These are phyloP conservation scores for Eurosta solidaginis DNA, from an alignment of 1,140 invertebrate species.

Conservation along the genomic window DNA sequence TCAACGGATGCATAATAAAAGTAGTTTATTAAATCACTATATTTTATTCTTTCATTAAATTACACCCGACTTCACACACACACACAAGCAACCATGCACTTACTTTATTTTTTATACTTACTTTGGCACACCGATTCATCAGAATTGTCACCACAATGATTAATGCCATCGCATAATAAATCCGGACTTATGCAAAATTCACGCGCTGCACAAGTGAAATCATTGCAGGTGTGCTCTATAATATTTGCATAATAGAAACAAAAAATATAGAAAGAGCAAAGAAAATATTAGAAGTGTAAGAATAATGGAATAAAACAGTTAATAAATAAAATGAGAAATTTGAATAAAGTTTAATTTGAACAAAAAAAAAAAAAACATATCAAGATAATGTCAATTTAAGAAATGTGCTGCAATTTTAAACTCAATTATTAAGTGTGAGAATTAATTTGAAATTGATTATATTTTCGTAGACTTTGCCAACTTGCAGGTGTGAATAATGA, in stretches of 20 bases:
- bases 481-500: background rate
- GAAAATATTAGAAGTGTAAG: no score
- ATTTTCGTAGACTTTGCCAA: background rate
- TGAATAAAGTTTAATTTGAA: background rate
- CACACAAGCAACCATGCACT: no score
- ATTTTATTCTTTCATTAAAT: no score
- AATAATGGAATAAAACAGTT: background rate
- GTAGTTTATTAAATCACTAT: no score
- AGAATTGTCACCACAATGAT: slow-evolving; percentile 90
- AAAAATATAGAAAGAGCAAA: background rate
- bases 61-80: background rate
- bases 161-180: slow-evolving; percentile 85
- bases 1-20: background rate
- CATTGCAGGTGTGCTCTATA: slow-evolving; percentile 83
- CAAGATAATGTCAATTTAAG: background rate
- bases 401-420: background rate
- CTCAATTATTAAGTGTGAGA: background rate
- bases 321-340: slow-evolving; percentile 24
- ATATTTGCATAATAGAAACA: slow-evolving; percentile 40
- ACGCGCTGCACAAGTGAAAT: slow-evolving; percentile 81
- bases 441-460: background rate
- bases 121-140: slow-evolving; percentile 87
- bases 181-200: slow-evolving; percentile 89
- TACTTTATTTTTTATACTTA: slow-evolving; percentile 64
- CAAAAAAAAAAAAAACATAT: slow-evolving; percentile 26